Percentiles rank a stretch among this genome's conserved stretches.
These are phyloP conservation scores for Euzophera pinguis DNA, from an alignment of 2,888 invertebrate genomes.

Conservation along the genomic window DNA sequence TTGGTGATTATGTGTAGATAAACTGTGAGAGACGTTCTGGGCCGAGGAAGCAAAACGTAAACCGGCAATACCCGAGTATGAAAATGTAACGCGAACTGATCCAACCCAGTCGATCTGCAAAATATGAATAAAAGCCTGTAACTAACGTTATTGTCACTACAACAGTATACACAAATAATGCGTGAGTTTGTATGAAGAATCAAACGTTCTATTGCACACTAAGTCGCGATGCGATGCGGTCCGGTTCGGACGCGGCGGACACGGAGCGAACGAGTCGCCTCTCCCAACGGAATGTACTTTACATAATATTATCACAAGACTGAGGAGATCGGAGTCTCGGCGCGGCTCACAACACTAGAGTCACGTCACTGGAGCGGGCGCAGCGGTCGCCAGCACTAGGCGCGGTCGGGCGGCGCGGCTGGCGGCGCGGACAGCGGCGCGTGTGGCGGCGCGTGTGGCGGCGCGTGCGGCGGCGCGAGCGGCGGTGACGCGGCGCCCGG, in stretches of 20 bases:
- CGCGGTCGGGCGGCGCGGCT: conserved; percentile 48
- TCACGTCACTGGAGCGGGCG: conserved; percentile 14
- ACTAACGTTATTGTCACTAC: conserved; percentile 66
- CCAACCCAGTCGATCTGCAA: conserved; percentile 20
- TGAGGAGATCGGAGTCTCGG: conserved; percentile 54
- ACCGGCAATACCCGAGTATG: conserved; percentile 14
- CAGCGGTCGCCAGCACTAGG: conserved; percentile 32
- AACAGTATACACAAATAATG: conserved; percentile 54
- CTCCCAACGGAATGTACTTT: conserved; percentile 69
- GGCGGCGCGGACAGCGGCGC: conserved; percentile 31
- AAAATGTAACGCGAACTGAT: conserved; percentile 20
- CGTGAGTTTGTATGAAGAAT: conserved; percentile 32
- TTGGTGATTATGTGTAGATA: conserved; percentile 59
- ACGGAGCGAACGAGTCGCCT: conserved; percentile 27
- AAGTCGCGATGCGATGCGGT: conserved; percentile 17
- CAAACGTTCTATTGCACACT: conserved; percentile 40
- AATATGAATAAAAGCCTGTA: conserved; percentile 38
- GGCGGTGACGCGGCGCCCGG: conserved; percentile 39
- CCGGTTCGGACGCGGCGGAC: conserved; percentile 23
- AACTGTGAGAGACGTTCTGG: conserved; percentile 31
- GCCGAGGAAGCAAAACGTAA: conserved; percentile 30
- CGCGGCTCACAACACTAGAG: conserved; percentile 17
- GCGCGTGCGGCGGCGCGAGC: conserved; percentile 28
- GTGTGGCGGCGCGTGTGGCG: conserved; percentile 24
- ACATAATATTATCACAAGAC: conserved; percentile 70